Evolutionary conservation across 2,797 vertebrate species (phyloP).

Genomic region (Crocodylus rhombifer): DNA sequence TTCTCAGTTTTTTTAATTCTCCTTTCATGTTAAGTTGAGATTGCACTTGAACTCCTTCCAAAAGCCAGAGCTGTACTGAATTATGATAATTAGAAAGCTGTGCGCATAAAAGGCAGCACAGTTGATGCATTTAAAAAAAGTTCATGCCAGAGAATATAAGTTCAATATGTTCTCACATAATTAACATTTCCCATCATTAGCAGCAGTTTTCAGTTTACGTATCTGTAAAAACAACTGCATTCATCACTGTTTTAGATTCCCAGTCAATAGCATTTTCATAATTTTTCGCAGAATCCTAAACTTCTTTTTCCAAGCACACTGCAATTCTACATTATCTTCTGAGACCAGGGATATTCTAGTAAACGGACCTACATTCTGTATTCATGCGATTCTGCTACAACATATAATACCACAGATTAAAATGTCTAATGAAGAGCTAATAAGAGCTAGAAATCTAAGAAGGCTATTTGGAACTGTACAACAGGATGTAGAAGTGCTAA

Average conservation of each 20-base stretch:
- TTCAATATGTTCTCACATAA: constrained; percentile 86
- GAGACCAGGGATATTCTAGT: neutral
- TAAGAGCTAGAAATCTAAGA: constrained; percentile 19
- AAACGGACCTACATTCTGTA: constrained; percentile 15
- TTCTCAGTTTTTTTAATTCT: constrained; percentile 57
- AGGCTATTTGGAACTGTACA: neutral
- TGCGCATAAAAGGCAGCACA: constrained; percentile 79
- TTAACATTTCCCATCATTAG: constrained; percentile 86
- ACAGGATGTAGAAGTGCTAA: constrained; percentile 27
- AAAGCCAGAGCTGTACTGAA: constrained; percentile 81
- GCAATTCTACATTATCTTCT: constrained; percentile 37
- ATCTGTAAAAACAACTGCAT: constrained; percentile 81
- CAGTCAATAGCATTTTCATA: constrained; percentile 73
- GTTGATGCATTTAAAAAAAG: constrained; percentile 81
- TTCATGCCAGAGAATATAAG: constrained; percentile 85
- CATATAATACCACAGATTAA: neutral
- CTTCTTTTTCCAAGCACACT: constrained; percentile 15
- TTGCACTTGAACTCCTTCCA: constrained; percentile 83
- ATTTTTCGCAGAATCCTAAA: constrained; percentile 69
- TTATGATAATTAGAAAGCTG: constrained; percentile 87
- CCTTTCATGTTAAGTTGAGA: constrained; percentile 84
- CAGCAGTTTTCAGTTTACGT: constrained; percentile 83
- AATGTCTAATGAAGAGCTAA: constrained; percentile 25
- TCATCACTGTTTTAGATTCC: constrained; percentile 72
- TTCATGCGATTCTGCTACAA: neutral